Base-by-base conservation (phyloP, 2,888 invertebrate species). In the Amorpha juglandis region DNA sequence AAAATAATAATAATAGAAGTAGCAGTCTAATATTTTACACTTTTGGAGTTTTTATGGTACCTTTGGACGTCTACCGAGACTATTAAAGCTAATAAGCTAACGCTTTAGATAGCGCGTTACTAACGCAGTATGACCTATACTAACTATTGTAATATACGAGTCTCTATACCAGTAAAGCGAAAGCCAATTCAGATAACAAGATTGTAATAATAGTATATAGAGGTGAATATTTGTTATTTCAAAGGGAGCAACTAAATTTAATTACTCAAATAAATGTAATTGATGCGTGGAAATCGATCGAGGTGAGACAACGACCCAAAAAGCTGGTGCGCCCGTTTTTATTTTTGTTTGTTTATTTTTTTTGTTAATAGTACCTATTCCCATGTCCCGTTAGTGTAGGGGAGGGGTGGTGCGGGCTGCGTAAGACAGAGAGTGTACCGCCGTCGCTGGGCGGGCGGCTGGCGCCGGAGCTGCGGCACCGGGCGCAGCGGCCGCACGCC, bases 351-450 rank as follows among this genome's bases (percentile, higher is more conserved):
- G 70, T 79, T 84, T n/a, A n/a, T n/a, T 83, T 79, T 73, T 81
- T 83, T 87, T 83, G 70, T 80, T 82, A 79, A 71, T 67, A 67
- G 73, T 74, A 58, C 58, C 58, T 58, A 58, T 58, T 58, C 58
- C 58, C 58, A 42, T 58, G 58, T 58, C 84, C 83, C 74, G 68
- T 69, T 91, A 91, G 91, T 79, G 71, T 77, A 84, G 85, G 87
- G 71, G 88, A 86, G 74, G 86, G 86, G 74, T 87, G 88, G 88
- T 86, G 86, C 79, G 89, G 86, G 73, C 89, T 89, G 71, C 90
- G 90, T 78, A 91, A 90, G 82, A 88, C 90, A 51, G 90, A 90
- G 82, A 90, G 91, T 76, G 90, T 91, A 73, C 91, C 91, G 69
- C 90, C 90, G 64, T 86, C 88, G 16, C 70, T 90, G 78, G 89